phyloP scores from a whole-genome alignment of 2,113 vertebrate species.

The Orientallactaga bullata region DNA sequence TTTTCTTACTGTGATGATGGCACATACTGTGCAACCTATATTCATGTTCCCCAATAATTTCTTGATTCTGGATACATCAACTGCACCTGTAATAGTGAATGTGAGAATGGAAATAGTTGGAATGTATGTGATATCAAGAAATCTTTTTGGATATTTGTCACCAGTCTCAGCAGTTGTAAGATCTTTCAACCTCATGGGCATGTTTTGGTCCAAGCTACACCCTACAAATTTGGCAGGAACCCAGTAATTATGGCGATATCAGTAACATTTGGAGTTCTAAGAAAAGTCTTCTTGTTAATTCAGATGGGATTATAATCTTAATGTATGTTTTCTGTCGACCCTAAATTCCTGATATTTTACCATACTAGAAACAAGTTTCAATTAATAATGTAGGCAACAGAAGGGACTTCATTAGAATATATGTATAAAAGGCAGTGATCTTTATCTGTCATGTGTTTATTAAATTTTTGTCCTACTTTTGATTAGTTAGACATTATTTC shows the following conservation, averaged over 20 bases:
- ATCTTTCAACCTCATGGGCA: not conserved
- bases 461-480: not conserved
- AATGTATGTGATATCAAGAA: not conserved
- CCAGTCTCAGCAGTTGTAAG: not conserved
- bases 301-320: not conserved
- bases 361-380: not conserved
- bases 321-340: not conserved
- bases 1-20: not conserved
- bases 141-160: not conserved
- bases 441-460: not conserved
- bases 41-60: not conserved
- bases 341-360: not conserved
- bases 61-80: not conserved
- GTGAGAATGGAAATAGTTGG: not conserved
- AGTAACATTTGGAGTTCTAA: not conserved
- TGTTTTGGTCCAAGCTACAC: not conserved
- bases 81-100: not conserved
- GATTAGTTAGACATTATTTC: constrained; percentile 24
- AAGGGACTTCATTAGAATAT: not conserved
- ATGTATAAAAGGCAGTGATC: not conserved
- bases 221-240: not conserved
- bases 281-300: not conserved
- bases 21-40: not conserved
- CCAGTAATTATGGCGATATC: not conserved
- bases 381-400: not conserved